These are phyloP conservation scores for Luperina testacea DNA, from an alignment of 2,888 invertebrate genomes.

Conservation along the genomic window DNA sequence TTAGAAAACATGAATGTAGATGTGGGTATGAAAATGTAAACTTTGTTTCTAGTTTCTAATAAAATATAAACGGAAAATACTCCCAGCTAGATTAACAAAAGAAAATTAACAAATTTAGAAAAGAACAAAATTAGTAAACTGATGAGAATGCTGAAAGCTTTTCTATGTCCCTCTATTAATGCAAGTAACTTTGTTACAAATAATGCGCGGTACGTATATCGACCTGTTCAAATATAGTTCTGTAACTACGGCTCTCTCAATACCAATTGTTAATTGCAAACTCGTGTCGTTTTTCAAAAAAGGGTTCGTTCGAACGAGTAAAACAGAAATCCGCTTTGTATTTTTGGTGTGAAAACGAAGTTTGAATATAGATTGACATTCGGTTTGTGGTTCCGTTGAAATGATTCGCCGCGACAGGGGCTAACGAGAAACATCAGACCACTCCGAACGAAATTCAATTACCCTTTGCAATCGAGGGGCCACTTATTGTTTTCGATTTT, in stretches of 20 bases:
- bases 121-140: neutral
- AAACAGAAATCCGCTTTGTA: conserved; percentile 66
- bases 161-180: conserved; percentile 25
- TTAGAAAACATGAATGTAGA: neutral
- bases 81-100: neutral
- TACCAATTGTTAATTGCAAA: conserved; percentile 61
- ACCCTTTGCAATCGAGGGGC: conserved; percentile 60
- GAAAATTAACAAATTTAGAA: conserved; percentile 10
- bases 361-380: conserved; percentile 73
- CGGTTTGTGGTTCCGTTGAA: conserved; percentile 68
- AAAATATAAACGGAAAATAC: neutral
- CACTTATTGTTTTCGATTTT: conserved; percentile 70
- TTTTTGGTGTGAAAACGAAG: conserved; percentile 73
- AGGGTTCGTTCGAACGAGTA: conserved; percentile 50
- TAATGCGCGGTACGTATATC: conserved; percentile 8
- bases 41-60: neutral
- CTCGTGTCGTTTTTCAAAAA: conserved; percentile 60
- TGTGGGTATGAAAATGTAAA: no score
- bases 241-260: conserved; percentile 27
- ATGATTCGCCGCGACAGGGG: conserved; percentile 73
- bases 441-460: conserved; percentile 74
- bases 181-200: conserved; percentile 23
- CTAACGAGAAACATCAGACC: conserved; percentile 74
- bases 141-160: conserved; percentile 34
- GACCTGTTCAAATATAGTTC: conserved; percentile 37